A percentile compares a stretch with the other conserved stretches of the same genome.
Evolutionary conservation across 23 tunicate genomes (phyloP).

Genomic region (Clavelina lepadiformis): DNA sequence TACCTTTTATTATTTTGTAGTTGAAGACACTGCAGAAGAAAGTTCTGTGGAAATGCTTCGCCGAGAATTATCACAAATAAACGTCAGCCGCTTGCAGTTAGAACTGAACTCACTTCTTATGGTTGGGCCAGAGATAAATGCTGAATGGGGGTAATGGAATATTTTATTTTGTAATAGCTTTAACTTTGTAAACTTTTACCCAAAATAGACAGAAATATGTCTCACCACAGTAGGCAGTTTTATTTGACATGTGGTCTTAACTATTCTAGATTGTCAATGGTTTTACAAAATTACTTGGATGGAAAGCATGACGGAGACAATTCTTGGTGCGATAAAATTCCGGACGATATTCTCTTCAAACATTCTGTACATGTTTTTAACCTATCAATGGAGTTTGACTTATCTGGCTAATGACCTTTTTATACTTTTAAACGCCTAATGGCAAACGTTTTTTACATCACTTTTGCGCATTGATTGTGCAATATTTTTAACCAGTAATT

Average conservation of each 20-base stretch:
- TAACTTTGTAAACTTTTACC: no score
- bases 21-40: slow-evolving; percentile 7
- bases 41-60: not conserved
- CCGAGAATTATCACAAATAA: slow-evolving; percentile 9
- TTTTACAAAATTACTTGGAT: slow-evolving; percentile 17
- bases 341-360: slow-evolving; percentile 9
- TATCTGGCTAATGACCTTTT: no score
- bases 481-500: no score
- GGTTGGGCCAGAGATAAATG: slow-evolving; percentile 32
- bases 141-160: slow-evolving; percentile 30
- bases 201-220: no score
- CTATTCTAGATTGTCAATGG: not conserved
- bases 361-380: slow-evolving; percentile 16
- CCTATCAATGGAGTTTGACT: slow-evolving; percentile 2
- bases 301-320: slow-evolving; percentile 15
- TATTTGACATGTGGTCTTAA: no score
- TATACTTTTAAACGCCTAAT: no score
- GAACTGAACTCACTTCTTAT: slow-evolving; percentile 32
- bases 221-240: no score
- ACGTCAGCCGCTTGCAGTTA: slow-evolving; percentile 14
- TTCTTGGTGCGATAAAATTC: slow-evolving; percentile 26
- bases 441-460: no score
- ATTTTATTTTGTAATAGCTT: no score
- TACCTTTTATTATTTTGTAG: no score
- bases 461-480: no score